A percentile compares a stretch with the other conserved stretches of the same genome.
phyloP scores from a whole-genome alignment of 2,888 invertebrate species.

The Alloplasta piceator region DNA sequence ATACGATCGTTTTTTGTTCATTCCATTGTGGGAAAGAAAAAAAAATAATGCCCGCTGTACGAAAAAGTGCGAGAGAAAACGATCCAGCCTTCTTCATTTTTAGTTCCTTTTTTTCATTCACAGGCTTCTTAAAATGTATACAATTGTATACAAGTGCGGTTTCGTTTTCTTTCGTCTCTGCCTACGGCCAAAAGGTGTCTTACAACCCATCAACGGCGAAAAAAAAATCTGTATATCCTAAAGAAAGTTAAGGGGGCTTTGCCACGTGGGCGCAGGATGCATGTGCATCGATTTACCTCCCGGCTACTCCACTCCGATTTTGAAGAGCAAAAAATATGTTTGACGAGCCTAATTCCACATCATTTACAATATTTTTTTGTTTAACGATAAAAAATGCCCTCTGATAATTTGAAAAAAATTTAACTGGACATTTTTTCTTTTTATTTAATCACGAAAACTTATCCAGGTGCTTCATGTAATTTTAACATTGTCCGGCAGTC shows the following conservation, averaged over 20 bases:
- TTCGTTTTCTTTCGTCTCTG: constrained; percentile 8
- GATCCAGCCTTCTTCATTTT: background rate
- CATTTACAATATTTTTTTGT: background rate
- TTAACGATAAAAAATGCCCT: background rate
- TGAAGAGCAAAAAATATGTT: too few species aligned
- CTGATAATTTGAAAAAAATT: too few species aligned
- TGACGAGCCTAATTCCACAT: background rate
- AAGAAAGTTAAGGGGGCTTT: background rate
- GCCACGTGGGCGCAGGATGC: background rate
- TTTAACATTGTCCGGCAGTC: too few species aligned
- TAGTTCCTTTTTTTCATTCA: background rate
- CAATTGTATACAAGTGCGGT: constrained; percentile 15
- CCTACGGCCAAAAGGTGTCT: constrained; percentile 30
- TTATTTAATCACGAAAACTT: too few species aligned
- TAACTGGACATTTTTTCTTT: too few species aligned
- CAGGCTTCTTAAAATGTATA: constrained; percentile 14
- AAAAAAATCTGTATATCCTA: constrained; percentile 11
- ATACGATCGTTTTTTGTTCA: background rate
- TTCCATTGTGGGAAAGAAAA: background rate
- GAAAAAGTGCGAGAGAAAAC: background rate
- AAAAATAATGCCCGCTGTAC: background rate
- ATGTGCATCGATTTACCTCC: too few species aligned
- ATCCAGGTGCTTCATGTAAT: too few species aligned
- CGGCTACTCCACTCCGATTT: too few species aligned
- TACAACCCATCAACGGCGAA: background rate